Evolutionary conservation across 2,888 invertebrate species (phyloP), one percentile per base, ranked within the genome.

Genomic region (Philopedon plagiatum): DNA sequence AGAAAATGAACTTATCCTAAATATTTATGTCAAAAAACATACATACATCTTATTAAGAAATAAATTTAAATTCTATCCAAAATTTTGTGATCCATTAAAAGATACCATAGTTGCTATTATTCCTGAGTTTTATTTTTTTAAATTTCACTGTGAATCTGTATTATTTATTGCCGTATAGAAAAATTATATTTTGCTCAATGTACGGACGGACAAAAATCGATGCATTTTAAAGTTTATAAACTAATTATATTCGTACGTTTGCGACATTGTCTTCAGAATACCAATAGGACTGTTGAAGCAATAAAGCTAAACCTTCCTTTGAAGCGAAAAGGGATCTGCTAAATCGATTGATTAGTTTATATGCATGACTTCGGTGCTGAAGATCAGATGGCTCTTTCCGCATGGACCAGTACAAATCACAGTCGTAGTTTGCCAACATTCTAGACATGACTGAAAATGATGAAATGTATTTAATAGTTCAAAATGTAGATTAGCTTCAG

Each of bases 351-450:
- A 93, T 91, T 64, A 93, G 87, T 83, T 93, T 93, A 46, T 90
- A 89, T 70, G 90, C 90, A 78, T 88, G 88, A 13, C 91, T 86
- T 61, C 87, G 83, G 66, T 86, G 86, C 57, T 88, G 90, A 90
- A 93, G 92, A 79, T 94, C 94, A 75, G 91, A 90, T 85, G 92
- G 93, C 77, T 96, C 96, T 71, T 94, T 90, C 76, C 94, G 92
- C 66, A 94, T 92, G 54, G 95, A 95, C 96, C 97, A 97, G 34
- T 97, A 89, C 79, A 97, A 94, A 80, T 96, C 94, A 0, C 95
- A 93, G 0, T 92, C 90, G 78, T 92, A 91, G 80, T 93, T 92
- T 78, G 92, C 91, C 81, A 96, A 88, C 84, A 95, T 92, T 78
- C 94, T 89, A 2, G 92, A 93, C 81, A 94, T 89, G 60, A 85